Base-by-base conservation (phyloP, 2,888 invertebrate genomes). In the Syrista parreyssii region DNA sequence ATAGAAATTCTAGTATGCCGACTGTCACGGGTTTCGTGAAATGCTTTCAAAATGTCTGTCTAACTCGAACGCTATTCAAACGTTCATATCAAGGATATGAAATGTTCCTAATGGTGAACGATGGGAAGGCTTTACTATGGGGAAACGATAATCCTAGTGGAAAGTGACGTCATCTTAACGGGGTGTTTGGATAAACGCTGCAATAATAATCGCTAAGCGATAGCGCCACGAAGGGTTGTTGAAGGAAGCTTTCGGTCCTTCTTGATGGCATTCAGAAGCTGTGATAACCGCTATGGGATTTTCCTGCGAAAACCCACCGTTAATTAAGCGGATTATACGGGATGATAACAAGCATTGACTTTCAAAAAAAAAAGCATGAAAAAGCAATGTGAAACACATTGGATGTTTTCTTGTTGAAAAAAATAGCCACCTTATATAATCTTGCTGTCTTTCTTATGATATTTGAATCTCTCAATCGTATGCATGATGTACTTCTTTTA, bases 281-380 rank as follows among this genome's bases (percentile, higher is more conserved):
- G 23, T n/a, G 34, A 33, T 34, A 33, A 34, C 15, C 33, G 35
- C 23, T 34, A 74, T 35, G n/a, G 36, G 23, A 34, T 74, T 74
- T 34, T 32, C 30, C 31, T 30, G 33, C 74, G 74, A 74, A 34
- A 35, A 33, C 23, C 23, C 35, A 33, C 35, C 33, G 74, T 23
- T 74, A 74, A 74, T 74, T 74, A 74, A 74, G 12, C 12, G 74
- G 36, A 30, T 74, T 74, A 74, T 74, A 23, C 15, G 12, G 31
- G 31, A 71, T 33, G 71, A 71, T 33, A 33, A n/a, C 71, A 15
- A 23, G 71, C 12, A 33, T 71, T 1, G 31, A 71, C 31, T 71
- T 71, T 11, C 15, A 31, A 33, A 71, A 68, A 68, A 30, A 12
- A 4, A 12, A n/a, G 23, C 2, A 31, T n/a, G 2, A 71, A 40